A percentile compares a stretch with the other conserved stretches of the same genome.
phyloP scores from a whole-genome alignment of 2,113 vertebrate species.

The Romanogobio albipinnatus region DNA sequence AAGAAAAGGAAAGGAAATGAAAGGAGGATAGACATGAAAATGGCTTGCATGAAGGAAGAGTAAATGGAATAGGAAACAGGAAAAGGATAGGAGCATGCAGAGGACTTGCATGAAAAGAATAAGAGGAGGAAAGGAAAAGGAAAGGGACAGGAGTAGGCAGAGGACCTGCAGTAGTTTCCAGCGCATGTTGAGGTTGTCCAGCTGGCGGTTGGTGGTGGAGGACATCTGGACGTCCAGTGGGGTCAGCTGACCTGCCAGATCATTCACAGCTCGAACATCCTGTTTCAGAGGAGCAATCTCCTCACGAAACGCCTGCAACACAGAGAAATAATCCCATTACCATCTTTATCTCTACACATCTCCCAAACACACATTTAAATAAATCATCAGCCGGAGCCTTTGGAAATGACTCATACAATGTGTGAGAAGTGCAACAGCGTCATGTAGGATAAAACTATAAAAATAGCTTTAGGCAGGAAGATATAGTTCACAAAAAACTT shows the following conservation, averaged over 20 bases:
- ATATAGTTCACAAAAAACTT: background rate
- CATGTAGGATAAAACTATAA: background rate
- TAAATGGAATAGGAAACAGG: background rate
- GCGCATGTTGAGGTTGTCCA: slow-evolving; percentile 94
- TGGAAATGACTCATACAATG: background rate
- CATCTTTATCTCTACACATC: slow-evolving; percentile 29
- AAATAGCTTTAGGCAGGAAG: slow-evolving; percentile 17
- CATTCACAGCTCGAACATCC: slow-evolving; percentile 89
- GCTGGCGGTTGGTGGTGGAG: slow-evolving; percentile 87
- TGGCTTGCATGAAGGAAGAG: background rate
- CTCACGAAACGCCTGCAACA: slow-evolving; percentile 85
- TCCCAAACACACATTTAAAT: slow-evolving; percentile 17
- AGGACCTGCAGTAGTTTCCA: slow-evolving; percentile 94
- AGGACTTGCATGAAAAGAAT: background rate
- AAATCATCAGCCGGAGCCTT: background rate
- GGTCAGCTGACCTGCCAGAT: slow-evolving; percentile 87
- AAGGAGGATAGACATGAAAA: background rate
- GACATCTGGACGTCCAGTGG: slow-evolving; percentile 93
- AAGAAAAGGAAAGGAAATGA: background rate
- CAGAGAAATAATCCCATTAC: slow-evolving; percentile 6
- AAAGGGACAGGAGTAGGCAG: background rate
- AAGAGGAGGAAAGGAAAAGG: background rate
- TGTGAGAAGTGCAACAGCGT: background rate
- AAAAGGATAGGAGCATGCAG: background rate
- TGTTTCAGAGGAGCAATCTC: slow-evolving; percentile 88